phyloP scores from a whole-genome alignment of 1,140 invertebrate species.

The Radopholus similis region DNA sequence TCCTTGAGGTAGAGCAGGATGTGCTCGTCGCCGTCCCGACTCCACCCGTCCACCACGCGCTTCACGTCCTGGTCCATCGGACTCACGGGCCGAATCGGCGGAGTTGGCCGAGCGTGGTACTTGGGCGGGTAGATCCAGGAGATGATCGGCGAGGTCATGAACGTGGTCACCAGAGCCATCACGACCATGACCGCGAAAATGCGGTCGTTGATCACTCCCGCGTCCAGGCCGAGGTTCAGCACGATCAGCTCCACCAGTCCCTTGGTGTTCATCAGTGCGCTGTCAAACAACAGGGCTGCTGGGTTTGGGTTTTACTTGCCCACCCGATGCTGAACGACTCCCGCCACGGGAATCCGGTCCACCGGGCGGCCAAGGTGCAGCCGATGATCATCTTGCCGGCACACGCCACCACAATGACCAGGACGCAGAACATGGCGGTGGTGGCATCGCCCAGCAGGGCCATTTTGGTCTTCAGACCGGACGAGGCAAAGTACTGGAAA shows the following conservation, averaged over 20 bases:
- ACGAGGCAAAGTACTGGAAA: constrained; percentile 26
- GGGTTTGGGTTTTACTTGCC: too few relatives aligned
- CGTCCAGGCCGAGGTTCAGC: constrained; percentile 27
- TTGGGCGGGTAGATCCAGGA: constrained; percentile 19
- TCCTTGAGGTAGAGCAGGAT: constrained; percentile 13
- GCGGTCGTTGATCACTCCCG: constrained; percentile 18
- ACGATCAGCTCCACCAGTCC: constrained; percentile 27
- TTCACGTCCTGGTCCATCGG: too few relatives aligned
- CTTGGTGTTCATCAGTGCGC: constrained; percentile 26
- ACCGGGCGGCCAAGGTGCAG: constrained; percentile 15
- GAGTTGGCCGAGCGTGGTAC: constrained; percentile 4
- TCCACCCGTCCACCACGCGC: too few relatives aligned
- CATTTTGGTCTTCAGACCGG: constrained; percentile 22
- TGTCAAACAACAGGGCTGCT: too few relatives aligned
- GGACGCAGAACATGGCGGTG: constrained; percentile 1
- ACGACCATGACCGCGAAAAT: constrained; percentile 23
- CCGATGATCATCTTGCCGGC: constrained; percentile 27
- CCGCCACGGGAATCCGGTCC: constrained; percentile 20
- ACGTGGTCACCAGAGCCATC: constrained; percentile 24
- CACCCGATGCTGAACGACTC: constrained; percentile 23
- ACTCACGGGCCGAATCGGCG: too few relatives aligned
- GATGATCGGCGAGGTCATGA: constrained; percentile 22
- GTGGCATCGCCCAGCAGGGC: constrained; percentile 15
- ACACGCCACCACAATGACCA: constrained; percentile 21
- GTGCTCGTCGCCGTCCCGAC: too few relatives aligned